These are phyloP conservation scores for Drosophila neutralis DNA, from an alignment of 2,888 invertebrate species.

Conservation along the genomic window DNA sequence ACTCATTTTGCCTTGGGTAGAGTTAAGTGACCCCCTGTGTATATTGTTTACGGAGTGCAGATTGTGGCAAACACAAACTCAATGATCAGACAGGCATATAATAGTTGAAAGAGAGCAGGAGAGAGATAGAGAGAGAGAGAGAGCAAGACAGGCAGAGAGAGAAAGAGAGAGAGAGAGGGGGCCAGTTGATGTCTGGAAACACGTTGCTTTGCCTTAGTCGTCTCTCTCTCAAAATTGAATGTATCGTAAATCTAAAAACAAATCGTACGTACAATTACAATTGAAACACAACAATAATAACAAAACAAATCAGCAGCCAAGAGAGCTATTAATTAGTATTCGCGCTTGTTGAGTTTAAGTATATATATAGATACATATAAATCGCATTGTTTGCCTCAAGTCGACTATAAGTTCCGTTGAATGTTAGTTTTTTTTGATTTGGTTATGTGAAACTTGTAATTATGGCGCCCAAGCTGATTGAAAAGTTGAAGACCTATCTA, in stretches of 20 bases:
- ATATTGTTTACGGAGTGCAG: not conserved
- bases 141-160: not conserved
- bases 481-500: conserved; percentile 51
- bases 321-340: not conserved
- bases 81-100: not conserved
- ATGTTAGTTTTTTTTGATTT: conserved; percentile 15
- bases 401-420: conserved; percentile 16
- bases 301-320: conserved; percentile 22
- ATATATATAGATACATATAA: not conserved
- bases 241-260: conserved; percentile 56
- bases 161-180: not conserved
- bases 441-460: conserved; percentile 24
- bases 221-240: conserved; percentile 65
- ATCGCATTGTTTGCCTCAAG: conserved; percentile 11
- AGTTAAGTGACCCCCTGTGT: conserved; percentile 9
- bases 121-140: not conserved
- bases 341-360: not conserved
- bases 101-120: not conserved
- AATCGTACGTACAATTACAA: conserved; percentile 41
- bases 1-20: conserved; percentile 4
- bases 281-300: conserved; percentile 31
- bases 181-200: conserved; percentile 1
- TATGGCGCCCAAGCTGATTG: conserved; percentile 57
- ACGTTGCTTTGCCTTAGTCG: conserved; percentile 42
- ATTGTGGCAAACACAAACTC: not conserved